Evolutionary conservation across 1,140 invertebrate genomes (phyloP).

Genomic region (Babylonia areolata): DNA sequence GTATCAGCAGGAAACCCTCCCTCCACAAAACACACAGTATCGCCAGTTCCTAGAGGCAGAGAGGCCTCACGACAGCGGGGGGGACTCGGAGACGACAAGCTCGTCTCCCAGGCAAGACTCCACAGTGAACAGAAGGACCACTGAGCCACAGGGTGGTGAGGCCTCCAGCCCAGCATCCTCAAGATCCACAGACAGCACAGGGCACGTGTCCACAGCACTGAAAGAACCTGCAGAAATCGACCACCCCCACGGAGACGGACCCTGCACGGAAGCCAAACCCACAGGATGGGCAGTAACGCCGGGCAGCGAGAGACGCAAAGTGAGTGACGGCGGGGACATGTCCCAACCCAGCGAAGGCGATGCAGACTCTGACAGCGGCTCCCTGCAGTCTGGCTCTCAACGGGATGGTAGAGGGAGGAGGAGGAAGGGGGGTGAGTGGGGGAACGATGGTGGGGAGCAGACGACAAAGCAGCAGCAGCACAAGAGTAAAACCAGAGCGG

Average conservation of each 20-base stretch:
- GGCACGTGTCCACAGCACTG: not conserved
- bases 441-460: not conserved
- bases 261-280: not conserved
- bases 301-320: too few species aligned
- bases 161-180: not conserved
- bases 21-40: not conserved
- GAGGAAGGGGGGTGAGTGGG: not conserved
- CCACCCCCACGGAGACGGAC: not conserved
- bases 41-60: slow-evolving; percentile 34
- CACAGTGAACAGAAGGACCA: not conserved
- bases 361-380: not conserved
- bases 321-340: not conserved
- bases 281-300: not conserved
- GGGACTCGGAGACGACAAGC: not conserved
- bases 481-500: not conserved
- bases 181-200: not conserved
- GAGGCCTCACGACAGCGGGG: slow-evolving; percentile 31
- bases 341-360: not conserved
- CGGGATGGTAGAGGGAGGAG: not conserved
- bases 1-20: slow-evolving; percentile 12
- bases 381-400: not conserved
- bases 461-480: not conserved
- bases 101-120: not conserved
- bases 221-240: not conserved
- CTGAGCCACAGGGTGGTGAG: not conserved